Base-by-base conservation (phyloP, 2,888 invertebrate species). In the Congeria kusceri region DNA sequence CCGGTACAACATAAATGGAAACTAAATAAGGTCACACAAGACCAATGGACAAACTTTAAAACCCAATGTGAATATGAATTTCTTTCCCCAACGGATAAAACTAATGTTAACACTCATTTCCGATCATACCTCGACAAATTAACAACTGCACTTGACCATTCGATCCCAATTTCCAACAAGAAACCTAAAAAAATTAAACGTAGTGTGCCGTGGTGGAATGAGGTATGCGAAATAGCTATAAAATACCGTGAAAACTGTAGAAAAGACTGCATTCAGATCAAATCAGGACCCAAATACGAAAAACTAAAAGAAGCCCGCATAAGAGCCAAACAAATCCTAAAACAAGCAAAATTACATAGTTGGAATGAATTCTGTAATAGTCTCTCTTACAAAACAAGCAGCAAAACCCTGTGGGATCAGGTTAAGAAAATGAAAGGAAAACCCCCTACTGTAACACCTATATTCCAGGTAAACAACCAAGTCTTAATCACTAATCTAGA, bases 131-230 rank as follows among this genome's bases (percentile, higher is more conserved):
- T 39, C 9, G 15, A 39, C 15, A 39, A 39, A 39, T 15, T 39
- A 11, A 56, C 56, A 13, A 56, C 27, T 13, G 27, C 27, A n/a
- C 56, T 25, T 18, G 27, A 56, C 56, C 11, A 56, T 25, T 27
- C 56, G 11, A 27, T 27, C 13, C 23, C 23, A 18, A 56, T 23
- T 18, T 9, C 15, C 56, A 56, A 27, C 23, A 27, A 23, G n/a
- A 56, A 56, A 56, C 56, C 27, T 23, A 23, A 56, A 56, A 56
- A 56, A 56, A 56, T 56, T 56, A 25, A 56, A 25, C 23, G 27
- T 1, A 11, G 15, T 18, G 27, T 25, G 13, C 56, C 27, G 9
- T 56, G 56, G 56, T 56, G 56, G 56, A 56, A 23, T n/a, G 56
- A 56, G 23, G 56, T 18, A 56, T 56, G 56, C 18, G 27, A 23